Evolutionary conservation across 2,113 vertebrate species (phyloP).

Genomic region (Origma solitaria): DNA sequence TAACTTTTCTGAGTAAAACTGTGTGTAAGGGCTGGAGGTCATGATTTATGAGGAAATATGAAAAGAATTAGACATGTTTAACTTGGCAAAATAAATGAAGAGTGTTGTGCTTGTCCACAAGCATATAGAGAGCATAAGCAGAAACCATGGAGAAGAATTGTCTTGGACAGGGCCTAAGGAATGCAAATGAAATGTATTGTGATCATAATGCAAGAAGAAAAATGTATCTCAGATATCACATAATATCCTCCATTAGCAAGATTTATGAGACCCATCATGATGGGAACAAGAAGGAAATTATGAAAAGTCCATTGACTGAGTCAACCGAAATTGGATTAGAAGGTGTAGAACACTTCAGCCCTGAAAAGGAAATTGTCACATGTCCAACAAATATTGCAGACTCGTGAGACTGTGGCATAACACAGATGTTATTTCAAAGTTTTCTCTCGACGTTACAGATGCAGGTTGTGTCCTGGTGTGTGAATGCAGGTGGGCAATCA

Average conservation of each 20-base stretch:
- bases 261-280: slow-evolving; percentile 68
- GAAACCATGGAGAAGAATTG: slow-evolving; percentile 52
- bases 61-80: slow-evolving; percentile 47
- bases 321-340: slow-evolving; percentile 61
- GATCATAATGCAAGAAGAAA: slow-evolving; percentile 68
- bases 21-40: not conserved
- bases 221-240: slow-evolving; percentile 63
- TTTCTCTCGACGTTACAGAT: not conserved
- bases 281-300: slow-evolving; percentile 39
- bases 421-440: not conserved
- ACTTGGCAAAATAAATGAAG: slow-evolving; percentile 29
- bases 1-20: slow-evolving; percentile 25
- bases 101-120: slow-evolving; percentile 41
- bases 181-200: slow-evolving; percentile 64
- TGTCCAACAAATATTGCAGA: slow-evolving; percentile 10
- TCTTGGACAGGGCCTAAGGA: slow-evolving; percentile 50
- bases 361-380: not conserved
- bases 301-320: slow-evolving; percentile 59
- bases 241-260: slow-evolving; percentile 70
- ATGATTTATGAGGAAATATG: slow-evolving; percentile 47
- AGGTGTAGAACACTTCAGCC: slow-evolving; percentile 44
- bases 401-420: not conserved
- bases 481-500: not conserved
- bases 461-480: not conserved
- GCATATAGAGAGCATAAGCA: slow-evolving; percentile 45